Percentiles rank a stretch among this genome's conserved stretches.
These are phyloP conservation scores for Ophioninae sp. DNA, from an alignment of 2,888 invertebrate species.

Conservation along the genomic window DNA sequence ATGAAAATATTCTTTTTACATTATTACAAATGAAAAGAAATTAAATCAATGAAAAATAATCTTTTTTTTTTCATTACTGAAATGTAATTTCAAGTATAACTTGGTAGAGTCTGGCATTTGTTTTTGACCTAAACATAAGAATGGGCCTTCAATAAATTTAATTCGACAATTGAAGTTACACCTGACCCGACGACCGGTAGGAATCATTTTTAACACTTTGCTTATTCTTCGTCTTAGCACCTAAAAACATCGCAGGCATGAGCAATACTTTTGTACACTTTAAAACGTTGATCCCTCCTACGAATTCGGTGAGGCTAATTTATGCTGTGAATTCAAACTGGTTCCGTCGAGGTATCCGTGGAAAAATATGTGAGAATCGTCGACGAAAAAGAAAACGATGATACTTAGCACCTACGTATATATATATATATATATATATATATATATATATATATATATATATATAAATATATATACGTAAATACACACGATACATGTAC, in stretches of 20 bases:
- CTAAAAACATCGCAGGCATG: conserved; percentile 2
- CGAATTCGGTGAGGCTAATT: conserved; percentile 22
- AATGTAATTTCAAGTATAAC: background rate
- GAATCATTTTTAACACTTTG: conserved; percentile 5
- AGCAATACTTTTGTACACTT: conserved; percentile 7
- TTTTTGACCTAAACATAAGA: background rate
- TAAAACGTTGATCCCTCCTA: conserved; percentile 2
- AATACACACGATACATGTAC: background rate
- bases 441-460: background rate
- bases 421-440: background rate
- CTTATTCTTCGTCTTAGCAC: background rate
- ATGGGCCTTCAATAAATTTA: background rate
- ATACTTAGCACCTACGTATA: background rate
- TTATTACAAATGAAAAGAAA: background rate
- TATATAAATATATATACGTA: background rate
- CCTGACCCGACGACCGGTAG: background rate
- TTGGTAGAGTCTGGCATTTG: background rate
- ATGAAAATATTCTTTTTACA: background rate
- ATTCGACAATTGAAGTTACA: background rate
- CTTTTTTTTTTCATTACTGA: background rate
- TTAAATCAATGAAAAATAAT: background rate
- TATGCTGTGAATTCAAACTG: conserved; percentile 25
- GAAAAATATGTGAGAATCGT: conserved; percentile 1
- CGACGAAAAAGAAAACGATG: conserved; percentile 6
- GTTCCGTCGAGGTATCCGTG: conserved; percentile 1